phyloP scores from a whole-genome alignment of 2,797 vertebrate species.

The Pagetopsis macropterus region DNA sequence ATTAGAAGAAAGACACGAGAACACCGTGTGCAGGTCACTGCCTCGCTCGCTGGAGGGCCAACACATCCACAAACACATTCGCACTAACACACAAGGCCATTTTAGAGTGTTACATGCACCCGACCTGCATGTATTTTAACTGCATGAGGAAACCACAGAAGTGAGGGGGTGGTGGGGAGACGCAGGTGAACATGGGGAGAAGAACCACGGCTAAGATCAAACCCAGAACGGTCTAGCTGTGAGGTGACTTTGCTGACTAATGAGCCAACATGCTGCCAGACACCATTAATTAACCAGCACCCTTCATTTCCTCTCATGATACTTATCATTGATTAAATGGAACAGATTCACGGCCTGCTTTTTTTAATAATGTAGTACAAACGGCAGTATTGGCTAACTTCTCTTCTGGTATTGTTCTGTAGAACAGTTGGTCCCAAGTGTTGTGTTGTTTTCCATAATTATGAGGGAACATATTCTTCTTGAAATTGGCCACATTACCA shows the following conservation, averaged over 20 bases:
- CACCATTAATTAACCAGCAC: constrained; percentile 65
- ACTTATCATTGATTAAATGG: constrained; percentile 71
- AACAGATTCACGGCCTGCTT: constrained; percentile 54
- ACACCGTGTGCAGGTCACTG: not conserved
- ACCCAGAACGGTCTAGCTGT: constrained; percentile 51
- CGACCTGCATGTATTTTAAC: constrained; percentile 26
- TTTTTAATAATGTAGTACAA: constrained; percentile 33
- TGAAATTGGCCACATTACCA: constrained; percentile 71
- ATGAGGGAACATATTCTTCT: constrained; percentile 68
- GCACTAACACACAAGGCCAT: not conserved
- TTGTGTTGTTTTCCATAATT: constrained; percentile 68
- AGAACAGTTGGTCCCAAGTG: constrained; percentile 59
- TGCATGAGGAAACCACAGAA: constrained; percentile 7
- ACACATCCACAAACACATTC: constrained; percentile 12
- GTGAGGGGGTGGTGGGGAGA: not conserved
- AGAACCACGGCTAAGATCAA: constrained; percentile 59
- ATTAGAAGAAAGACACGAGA: not conserved
- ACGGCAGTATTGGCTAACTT: constrained; percentile 44
- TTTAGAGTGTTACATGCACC: constrained; percentile 6
- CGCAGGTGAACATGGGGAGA: constrained; percentile 13
- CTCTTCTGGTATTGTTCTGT: constrained; percentile 53
- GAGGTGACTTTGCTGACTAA: constrained; percentile 68
- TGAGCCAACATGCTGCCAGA: constrained; percentile 67
- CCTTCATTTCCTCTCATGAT: constrained; percentile 72
- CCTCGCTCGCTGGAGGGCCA: not conserved